Conservation (phyloP, 1,140 invertebrate species). For the Brachionus asplanchnoidis region DNA sequence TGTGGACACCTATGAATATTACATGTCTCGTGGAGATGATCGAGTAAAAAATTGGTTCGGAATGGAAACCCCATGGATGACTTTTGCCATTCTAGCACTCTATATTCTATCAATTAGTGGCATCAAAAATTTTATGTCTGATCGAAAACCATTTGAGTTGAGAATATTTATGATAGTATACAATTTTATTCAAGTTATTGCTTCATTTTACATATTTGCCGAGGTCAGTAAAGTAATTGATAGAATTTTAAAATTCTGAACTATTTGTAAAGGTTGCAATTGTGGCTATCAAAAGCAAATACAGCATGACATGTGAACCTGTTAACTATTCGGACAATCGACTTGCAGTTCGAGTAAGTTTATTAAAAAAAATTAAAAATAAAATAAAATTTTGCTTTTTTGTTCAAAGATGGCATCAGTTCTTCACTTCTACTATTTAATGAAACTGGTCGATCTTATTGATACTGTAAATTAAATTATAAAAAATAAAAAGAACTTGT, state of each 20-base stretch:
- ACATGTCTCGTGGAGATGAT: conserved; percentile 48
- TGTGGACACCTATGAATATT: not conserved
- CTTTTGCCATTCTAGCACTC: conserved; percentile 44
- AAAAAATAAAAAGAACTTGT: not conserved
- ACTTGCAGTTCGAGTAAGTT: conserved; percentile 41
- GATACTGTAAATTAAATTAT: conserved; percentile 43
- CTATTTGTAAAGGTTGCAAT: conserved; percentile 45
- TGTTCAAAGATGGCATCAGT: conserved; percentile 42
- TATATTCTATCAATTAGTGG: conserved; percentile 43
- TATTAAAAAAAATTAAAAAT: not conserved
- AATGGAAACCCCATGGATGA: conserved; percentile 55
- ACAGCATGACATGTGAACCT: conserved; percentile 48
- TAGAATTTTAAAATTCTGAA: not conserved
- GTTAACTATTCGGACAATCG: conserved; percentile 46
- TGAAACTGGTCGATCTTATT: conserved; percentile 45
- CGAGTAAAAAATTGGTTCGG: conserved; percentile 58
- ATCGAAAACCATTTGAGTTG: conserved; percentile 48
- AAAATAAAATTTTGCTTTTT: not conserved
- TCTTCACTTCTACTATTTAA: conserved; percentile 45
- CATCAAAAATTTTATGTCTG: conserved; percentile 51
- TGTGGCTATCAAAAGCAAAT: conserved; percentile 45
- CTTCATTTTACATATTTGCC: conserved; percentile 49
- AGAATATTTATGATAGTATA: conserved; percentile 49
- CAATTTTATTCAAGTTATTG: conserved; percentile 49
- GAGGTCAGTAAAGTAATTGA: conserved; percentile 42